Base-by-base conservation (phyloP, 2,888 invertebrate genomes). In the Drosophila melanosoma region DNA sequence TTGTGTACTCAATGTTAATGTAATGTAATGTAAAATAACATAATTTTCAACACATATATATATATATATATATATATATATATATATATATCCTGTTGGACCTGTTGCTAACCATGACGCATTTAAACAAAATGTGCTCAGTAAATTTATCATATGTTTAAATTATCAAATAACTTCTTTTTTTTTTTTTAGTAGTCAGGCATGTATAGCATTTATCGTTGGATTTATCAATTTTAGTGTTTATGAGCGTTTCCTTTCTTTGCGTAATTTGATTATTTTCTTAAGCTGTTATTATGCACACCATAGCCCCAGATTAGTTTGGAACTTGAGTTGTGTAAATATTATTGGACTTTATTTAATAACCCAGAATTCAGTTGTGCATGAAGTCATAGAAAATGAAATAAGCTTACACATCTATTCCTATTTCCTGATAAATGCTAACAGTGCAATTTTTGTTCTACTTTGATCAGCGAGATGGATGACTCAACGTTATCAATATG, bases 171-270 rank as follows among this genome's bases (percentile, higher is more conserved):
- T n/a, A n/a, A n/a, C n/a, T n/a, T n/a, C n/a, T n/a, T n/a, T n/a
- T n/a, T n/a, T n/a, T 5, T 26, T 26, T 26, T 26, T 26, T 26
- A 5, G 26, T 26, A 26, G 5, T 26, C 26, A 26, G 26, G 0
- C 5, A 26, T 26, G 26, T 26, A 26, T 26, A 26, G 26, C 26
- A 26, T 26, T 4, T 26, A 5, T 26, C 26, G 26, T 26, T 26
- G 56, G 61, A 57, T 69, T 75, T 38, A 69, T 79, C 63, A 78
- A 64, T 70, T 60, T 57, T 53, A 45, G 35, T 69, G 56, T 67
- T 74, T 69, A 63, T 49, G 49, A 64, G 61, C 26, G 51, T 51
- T 61, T 56, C 38, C 56, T 79, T 79, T 11, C 40, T 52, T 23
- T 42, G 40, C 35, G 53, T 61, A 53, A 64, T 49, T 74, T 79